A percentile compares a stretch with the other conserved stretches of the same genome.
These are phyloP conservation scores for Augiades crinisus DNA, from an alignment of 2,888 invertebrate species.

Conservation along the genomic window DNA sequence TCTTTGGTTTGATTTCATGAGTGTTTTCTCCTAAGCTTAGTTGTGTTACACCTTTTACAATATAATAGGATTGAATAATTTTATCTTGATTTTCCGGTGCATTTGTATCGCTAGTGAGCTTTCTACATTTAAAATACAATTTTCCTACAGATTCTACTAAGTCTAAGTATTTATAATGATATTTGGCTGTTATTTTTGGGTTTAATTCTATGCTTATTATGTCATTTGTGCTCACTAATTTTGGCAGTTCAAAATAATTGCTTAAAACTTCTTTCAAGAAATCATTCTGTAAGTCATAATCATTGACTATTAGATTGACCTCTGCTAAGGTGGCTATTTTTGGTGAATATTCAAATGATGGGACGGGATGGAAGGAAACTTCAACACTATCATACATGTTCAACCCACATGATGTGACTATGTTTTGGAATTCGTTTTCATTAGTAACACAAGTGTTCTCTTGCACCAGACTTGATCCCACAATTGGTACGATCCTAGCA, in stretches of 20 bases:
- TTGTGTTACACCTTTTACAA: conserved; percentile 82
- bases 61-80: conserved; percentile 66
- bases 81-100: conserved; percentile 34
- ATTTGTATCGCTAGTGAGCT: conserved; percentile 44
- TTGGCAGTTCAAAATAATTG: conserved; percentile 86
- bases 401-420: conserved; percentile 52
- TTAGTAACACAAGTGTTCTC: conserved; percentile 51
- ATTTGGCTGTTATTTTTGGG: conserved; percentile 63
- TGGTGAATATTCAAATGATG: conserved; percentile 58
- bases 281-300: conserved; percentile 66
- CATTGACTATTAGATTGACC: conserved; percentile 63
- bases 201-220: conserved; percentile 83
- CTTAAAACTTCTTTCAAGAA: conserved; percentile 82
- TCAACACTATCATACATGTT: conserved; percentile 42
- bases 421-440: conserved; percentile 64
- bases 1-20: conserved; percentile 77
- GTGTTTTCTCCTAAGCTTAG: conserved; percentile 80
- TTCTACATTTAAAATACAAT: conserved; percentile 69
- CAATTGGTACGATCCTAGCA: conserved; percentile 61
- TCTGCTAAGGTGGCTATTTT: conserved; percentile 67
- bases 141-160: conserved; percentile 57
- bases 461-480: conserved; percentile 52
- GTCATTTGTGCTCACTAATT: conserved; percentile 83
- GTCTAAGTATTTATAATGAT: conserved; percentile 67
- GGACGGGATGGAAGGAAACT: conserved; percentile 62